These are phyloP conservation scores for Cheilosia impressa DNA, from an alignment of 2,888 invertebrate species.

Conservation along the genomic window DNA sequence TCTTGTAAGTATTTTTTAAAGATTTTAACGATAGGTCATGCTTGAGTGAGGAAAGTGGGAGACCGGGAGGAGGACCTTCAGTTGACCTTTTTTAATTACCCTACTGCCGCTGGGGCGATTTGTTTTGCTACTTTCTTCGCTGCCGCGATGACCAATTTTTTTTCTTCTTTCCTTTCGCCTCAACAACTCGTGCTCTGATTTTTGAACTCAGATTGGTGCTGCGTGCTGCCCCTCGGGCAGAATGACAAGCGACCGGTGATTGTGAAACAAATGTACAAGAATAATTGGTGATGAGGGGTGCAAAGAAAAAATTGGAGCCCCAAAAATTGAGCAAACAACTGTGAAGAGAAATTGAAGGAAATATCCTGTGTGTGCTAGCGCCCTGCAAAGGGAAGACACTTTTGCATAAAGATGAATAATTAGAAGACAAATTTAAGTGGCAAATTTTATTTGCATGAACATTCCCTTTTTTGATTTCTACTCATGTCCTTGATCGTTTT, in stretches of 20 bases:
- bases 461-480: conserved; percentile 35
- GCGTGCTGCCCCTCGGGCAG: conserved; percentile 57
- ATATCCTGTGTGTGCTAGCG: conserved; percentile 12
- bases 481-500: conserved; percentile 3
- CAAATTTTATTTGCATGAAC: conserved; percentile 72
- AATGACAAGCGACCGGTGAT: conserved; percentile 55
- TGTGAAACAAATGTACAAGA: conserved; percentile 61
- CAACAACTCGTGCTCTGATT: conserved; percentile 58
- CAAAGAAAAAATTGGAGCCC: conserved; percentile 47
- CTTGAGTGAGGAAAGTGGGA: conserved; percentile 50
- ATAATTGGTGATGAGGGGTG: conserved; percentile 33
- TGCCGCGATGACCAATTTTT: conserved; percentile 17
- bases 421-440: conserved; percentile 74
- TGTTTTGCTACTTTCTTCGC: conserved; percentile 34
- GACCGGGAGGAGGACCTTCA: conserved; percentile 29
- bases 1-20: conserved; percentile 57
- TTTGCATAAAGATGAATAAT: conserved; percentile 67
- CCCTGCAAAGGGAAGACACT: conserved; percentile 37
- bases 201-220: conserved; percentile 66
- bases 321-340: conserved; percentile 36
- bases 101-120: conserved; percentile 47
- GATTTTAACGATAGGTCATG: conserved; percentile 72
- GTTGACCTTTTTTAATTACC: conserved; percentile 67
- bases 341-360: neutral
- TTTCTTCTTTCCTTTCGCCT: conserved; percentile 29